phyloP scores from a whole-genome alignment of 2,797 vertebrate species.

The Antrozous pallidus region DNA sequence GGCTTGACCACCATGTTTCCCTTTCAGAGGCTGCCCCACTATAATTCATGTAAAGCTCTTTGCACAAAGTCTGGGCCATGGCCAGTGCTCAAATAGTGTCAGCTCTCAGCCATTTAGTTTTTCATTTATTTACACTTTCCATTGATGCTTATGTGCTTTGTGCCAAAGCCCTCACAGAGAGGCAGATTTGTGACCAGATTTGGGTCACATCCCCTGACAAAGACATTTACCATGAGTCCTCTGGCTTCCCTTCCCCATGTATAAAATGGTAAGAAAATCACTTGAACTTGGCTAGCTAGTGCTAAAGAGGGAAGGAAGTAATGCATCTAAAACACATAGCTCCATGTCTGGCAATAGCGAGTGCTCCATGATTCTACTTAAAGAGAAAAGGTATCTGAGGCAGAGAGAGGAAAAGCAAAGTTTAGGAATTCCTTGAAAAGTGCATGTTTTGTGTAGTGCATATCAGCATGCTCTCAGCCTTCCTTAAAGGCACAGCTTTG shows the following conservation, averaged over 20 bases:
- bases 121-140: not conserved
- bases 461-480: not conserved
- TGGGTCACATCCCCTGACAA: not conserved
- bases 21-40: not conserved
- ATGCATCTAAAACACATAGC: not conserved
- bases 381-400: not conserved
- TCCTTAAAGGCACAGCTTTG: not conserved
- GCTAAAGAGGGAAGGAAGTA: not conserved
- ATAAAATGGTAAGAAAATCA: not conserved
- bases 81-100: accelerated
- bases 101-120: accelerated
- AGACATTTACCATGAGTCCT: not conserved
- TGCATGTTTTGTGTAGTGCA: too few relatives aligned
- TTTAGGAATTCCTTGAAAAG: not conserved
- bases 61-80: not conserved
- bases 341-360: accelerated
- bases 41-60: not conserved
- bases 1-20: not conserved
- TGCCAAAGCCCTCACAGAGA: not conserved
- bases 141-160: not conserved
- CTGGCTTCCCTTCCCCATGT: not conserved
- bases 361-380: too few relatives aligned
- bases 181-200: not conserved
- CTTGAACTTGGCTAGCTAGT: not conserved
- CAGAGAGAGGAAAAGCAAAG: not conserved